Evolutionary conservation across 2,797 vertebrate genomes (phyloP).

Genomic region (Taenioides sp.): DNA sequence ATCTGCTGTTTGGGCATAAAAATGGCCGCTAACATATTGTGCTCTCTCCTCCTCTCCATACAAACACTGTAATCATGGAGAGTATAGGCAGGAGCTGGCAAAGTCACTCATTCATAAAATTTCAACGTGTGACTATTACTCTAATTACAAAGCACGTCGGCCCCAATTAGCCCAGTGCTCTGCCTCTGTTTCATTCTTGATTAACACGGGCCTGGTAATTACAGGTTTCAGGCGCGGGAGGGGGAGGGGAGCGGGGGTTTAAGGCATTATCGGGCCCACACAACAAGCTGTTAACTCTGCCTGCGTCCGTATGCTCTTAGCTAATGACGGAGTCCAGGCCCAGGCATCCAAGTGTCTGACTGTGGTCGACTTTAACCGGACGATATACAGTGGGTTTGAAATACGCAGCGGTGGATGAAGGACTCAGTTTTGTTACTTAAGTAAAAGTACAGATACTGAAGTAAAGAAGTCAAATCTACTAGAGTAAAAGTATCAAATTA

Average conservation of each 20-base stretch:
- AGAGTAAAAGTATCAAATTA: no score
- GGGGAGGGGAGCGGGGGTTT: constrained; percentile 22
- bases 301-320: constrained; percentile 39
- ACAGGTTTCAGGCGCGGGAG: constrained; percentile 67
- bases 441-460: no score
- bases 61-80: constrained; percentile 79
- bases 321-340: neutral
- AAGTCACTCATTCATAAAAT: constrained; percentile 92
- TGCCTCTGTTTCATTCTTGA: constrained; percentile 80
- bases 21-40: constrained; percentile 78
- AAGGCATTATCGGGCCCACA: constrained; percentile 68
- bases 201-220: constrained; percentile 85
- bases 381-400: neutral
- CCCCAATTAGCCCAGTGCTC: constrained; percentile 82
- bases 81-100: constrained; percentile 78
- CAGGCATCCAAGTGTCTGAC: neutral
- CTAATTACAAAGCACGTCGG: constrained; percentile 87
- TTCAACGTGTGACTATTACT: constrained; percentile 85
- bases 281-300: constrained; percentile 75
- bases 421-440: no score
- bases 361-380: neutral
- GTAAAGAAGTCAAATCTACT: no score
- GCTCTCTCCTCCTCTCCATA: constrained; percentile 57
- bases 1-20: constrained; percentile 80
- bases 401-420: no score